Conservation (phyloP, 2,113 vertebrate genomes). For the Tenrec ecaudatus region DNA sequence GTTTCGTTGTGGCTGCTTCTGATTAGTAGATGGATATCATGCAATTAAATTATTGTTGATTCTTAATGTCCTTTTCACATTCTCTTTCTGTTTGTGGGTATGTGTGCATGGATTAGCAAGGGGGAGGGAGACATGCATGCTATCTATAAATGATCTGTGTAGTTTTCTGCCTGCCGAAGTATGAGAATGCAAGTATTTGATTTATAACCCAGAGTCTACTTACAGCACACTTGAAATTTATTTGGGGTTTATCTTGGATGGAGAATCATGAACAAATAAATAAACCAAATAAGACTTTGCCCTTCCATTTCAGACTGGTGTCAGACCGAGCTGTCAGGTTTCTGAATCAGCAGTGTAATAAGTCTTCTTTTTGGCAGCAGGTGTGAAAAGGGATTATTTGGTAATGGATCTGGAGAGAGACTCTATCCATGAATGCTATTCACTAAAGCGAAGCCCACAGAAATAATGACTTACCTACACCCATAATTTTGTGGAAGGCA, state of each 20-base stretch:
- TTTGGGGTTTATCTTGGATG: constrained; percentile 55
- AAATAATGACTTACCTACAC: not conserved
- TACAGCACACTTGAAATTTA: constrained; percentile 62
- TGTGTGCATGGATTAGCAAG: not conserved
- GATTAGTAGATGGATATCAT: not conserved
- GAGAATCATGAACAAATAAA: constrained; percentile 71
- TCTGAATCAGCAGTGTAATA: not conserved
- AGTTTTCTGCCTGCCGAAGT: constrained; percentile 48
- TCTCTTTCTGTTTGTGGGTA: not conserved
- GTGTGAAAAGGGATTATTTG: not conserved
- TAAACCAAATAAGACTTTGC: constrained; percentile 16
- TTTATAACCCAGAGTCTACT: constrained; percentile 48
- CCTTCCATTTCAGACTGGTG: not conserved
- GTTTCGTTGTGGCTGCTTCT: constrained; percentile 25
- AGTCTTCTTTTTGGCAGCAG: not conserved
- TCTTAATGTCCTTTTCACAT: not conserved
- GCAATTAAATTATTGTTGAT: not conserved
- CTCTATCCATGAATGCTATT: not conserved
- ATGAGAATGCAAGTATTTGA: constrained; percentile 25
- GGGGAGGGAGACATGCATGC: not conserved
- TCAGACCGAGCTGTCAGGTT: constrained; percentile 13
- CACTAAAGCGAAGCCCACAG: not conserved
- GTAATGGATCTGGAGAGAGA: not conserved
- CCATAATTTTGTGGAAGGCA: constrained; percentile 10
- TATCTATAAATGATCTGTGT: not conserved